phyloP scores from a whole-genome alignment of 1,140 invertebrate genomes.

The Octopus sinensis region DNA sequence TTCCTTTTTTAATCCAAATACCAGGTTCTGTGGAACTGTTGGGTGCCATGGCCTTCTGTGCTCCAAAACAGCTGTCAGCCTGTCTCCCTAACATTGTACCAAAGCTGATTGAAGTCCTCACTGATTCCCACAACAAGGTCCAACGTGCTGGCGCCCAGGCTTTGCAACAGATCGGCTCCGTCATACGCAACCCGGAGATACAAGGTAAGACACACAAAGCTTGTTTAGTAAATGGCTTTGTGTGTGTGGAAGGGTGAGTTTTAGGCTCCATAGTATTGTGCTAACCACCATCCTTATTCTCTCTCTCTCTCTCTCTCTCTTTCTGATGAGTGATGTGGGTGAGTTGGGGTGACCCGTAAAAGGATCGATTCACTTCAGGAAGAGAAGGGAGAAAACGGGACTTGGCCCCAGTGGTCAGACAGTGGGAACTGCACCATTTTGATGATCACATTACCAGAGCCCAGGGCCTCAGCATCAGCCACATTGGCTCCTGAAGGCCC shows the following conservation, averaged over 20 bases:
- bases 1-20: background rate
- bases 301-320: too few species aligned
- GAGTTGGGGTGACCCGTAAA: too few species aligned
- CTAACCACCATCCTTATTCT: too few species aligned
- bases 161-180: slow-evolving; percentile 92
- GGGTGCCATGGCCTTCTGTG: slow-evolving; percentile 90
- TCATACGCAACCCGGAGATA: slow-evolving; percentile 98
- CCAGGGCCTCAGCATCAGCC: too few species aligned
- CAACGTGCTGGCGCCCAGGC: slow-evolving; percentile 94
- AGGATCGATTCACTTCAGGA: too few species aligned
- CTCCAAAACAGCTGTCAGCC: slow-evolving; percentile 95
- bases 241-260: background rate
- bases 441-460: too few species aligned
- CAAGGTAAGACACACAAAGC: slow-evolving; percentile 65
- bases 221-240: background rate
- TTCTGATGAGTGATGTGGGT: too few species aligned
- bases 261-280: background rate
- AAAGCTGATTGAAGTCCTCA: slow-evolving; percentile 94
- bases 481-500: too few species aligned
- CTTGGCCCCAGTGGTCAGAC: too few species aligned
- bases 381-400: too few species aligned
- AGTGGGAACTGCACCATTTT: too few species aligned
- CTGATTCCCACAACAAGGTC: slow-evolving; percentile 97
- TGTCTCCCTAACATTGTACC: slow-evolving; percentile 97
- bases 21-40: slow-evolving; percentile 90